A percentile compares a stretch with the other conserved stretches of the same genome.
Evolutionary conservation across 2,888 invertebrate genomes (phyloP).

Genomic region (Tryphoninae sp.): DNA sequence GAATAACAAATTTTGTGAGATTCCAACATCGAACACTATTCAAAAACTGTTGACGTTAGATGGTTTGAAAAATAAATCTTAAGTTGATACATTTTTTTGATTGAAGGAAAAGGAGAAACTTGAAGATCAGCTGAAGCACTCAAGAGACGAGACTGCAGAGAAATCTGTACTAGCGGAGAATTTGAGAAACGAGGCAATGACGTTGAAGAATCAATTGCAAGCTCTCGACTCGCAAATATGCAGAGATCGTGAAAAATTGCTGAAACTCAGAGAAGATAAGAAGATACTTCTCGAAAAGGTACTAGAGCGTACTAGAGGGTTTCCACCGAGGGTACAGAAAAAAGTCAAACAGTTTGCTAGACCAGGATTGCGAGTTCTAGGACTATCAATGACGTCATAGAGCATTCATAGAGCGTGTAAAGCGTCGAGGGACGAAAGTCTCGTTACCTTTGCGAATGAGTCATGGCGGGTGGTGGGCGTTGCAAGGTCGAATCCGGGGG

Average conservation of each 20-base stretch:
- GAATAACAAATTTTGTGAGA: no score
- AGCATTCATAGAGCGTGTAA: not conserved
- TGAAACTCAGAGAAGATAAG: constrained; percentile 78
- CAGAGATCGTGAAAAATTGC: constrained; percentile 77
- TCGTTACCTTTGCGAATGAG: constrained; percentile 58
- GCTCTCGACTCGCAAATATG: constrained; percentile 76
- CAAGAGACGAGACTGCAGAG: constrained; percentile 71
- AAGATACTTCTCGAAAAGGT: constrained; percentile 78
- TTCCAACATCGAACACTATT: no score
- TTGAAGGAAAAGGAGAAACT: constrained; percentile 75
- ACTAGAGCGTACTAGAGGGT: not conserved
- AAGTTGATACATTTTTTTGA: constrained; percentile 7
- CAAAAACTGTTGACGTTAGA: no score
- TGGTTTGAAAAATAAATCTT: not conserved
- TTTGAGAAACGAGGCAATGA: constrained; percentile 75
- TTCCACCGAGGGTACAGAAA: not conserved
- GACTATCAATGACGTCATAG: constrained; percentile 50
- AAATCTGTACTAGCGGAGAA: constrained; percentile 74
- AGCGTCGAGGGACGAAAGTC: not conserved
- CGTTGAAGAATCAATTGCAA: constrained; percentile 71
- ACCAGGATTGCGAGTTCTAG: constrained; percentile 34
- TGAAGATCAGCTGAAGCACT: constrained; percentile 68
- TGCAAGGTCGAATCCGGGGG: constrained; percentile 55
- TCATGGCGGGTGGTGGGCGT: constrained; percentile 48
- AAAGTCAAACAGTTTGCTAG: constrained; percentile 19